These are phyloP conservation scores for Mesocricetus auratus DNA, from an alignment of 2,113 vertebrate genomes.

Conservation along the genomic window DNA sequence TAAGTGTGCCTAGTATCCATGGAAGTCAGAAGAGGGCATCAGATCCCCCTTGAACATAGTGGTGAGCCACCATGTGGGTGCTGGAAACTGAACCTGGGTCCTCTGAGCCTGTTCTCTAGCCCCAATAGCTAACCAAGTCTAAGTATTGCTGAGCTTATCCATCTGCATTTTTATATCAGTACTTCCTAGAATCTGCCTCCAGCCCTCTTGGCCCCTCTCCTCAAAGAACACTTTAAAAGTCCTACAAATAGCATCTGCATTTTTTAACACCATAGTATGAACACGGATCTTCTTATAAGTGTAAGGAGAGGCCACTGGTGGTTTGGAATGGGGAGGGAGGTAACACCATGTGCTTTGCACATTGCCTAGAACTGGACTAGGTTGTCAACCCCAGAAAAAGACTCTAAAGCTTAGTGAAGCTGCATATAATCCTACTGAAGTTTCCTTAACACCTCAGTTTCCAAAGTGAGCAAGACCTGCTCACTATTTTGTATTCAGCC, in stretches of 20 bases:
- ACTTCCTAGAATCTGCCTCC: constrained; percentile 42
- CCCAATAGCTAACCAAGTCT: not conserved
- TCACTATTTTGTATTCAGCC: not conserved
- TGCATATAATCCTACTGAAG: not conserved
- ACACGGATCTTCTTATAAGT: not conserved
- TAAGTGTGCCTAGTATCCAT: not conserved
- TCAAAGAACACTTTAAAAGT: constrained; percentile 25
- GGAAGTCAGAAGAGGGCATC: not conserved
- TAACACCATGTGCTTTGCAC: not conserved
- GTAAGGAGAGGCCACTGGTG: not conserved
- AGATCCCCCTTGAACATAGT: not conserved
- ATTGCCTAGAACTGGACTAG: not conserved
- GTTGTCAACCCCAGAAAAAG: not conserved
- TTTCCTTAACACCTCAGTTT: not conserved
- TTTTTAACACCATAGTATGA: not conserved
- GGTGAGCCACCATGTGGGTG: not conserved
- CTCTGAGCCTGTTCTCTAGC: not conserved
- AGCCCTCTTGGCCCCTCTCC: not conserved
- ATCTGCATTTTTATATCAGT: constrained; percentile 6
- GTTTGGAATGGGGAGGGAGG: not conserved
- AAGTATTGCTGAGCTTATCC: not conserved
- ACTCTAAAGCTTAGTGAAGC: not conserved
- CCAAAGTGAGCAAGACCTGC: not conserved
- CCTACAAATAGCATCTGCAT: not conserved
- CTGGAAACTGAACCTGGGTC: not conserved